Evolutionary conservation across 2,113 vertebrate species (phyloP).

Genomic region (Rostratula benghalensis): DNA sequence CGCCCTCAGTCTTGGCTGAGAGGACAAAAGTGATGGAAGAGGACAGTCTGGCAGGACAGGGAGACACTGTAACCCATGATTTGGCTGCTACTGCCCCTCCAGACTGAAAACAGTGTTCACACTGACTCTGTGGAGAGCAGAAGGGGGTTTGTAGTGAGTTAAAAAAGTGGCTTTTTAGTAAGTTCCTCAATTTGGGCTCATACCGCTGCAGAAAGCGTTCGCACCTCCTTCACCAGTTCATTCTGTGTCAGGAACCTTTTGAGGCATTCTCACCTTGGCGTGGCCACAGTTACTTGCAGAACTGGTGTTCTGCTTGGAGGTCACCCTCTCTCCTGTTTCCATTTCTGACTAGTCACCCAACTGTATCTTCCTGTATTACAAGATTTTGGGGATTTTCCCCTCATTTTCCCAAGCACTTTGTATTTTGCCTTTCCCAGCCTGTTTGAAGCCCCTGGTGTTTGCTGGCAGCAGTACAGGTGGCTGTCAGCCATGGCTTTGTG

Average conservation of each 20-base stretch:
- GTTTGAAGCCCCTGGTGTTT: background rate
- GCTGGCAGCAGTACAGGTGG: background rate
- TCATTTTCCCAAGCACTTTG: fast-evolving
- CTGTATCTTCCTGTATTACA: background rate
- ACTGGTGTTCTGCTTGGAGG: background rate
- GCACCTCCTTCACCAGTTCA: background rate
- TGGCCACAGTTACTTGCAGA: fast-evolving
- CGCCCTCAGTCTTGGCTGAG: background rate
- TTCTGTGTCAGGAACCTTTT: fast-evolving
- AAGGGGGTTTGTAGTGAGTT: background rate
- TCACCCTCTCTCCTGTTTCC: background rate
- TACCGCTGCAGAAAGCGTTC: background rate
- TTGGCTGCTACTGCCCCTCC: background rate
- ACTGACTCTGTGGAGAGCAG: fast-evolving
- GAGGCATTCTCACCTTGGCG: background rate
- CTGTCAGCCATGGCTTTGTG: background rate
- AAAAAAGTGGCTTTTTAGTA: background rate
- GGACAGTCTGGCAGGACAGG: background rate
- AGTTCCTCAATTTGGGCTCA: fast-evolving
- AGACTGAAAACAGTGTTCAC: fast-evolving
- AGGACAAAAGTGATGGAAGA: background rate
- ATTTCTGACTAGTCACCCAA: background rate
- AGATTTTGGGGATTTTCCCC: fast-evolving
- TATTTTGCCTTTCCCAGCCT: background rate
- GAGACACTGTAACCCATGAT: background rate